Percentiles rank a stretch among this genome's conserved stretches.
Evolutionary conservation across 2,888 invertebrate species (phyloP).

Genomic region (Marasmarcha lunaedactyla): DNA sequence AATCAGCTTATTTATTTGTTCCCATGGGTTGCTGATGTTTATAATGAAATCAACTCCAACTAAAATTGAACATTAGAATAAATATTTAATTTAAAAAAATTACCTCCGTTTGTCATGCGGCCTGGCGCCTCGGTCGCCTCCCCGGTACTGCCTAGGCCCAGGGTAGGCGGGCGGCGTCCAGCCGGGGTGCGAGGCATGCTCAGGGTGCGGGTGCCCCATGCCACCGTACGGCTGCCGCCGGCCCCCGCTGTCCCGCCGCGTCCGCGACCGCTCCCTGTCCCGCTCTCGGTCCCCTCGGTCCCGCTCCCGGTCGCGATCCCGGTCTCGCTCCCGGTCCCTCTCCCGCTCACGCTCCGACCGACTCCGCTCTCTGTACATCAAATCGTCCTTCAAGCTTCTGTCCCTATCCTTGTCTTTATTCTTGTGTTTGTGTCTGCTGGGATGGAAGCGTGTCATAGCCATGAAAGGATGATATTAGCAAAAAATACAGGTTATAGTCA

Average conservation of each 20-base stretch:
- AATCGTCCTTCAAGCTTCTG: conserved; percentile 60
- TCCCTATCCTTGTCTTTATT: conserved; percentile 62
- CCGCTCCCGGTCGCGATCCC: conserved; percentile 54
- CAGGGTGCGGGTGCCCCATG: conserved; percentile 32
- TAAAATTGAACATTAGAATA: not conserved
- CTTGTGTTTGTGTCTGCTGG: conserved; percentile 63
- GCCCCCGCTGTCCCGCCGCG: conserved; percentile 54
- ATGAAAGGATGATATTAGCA: not conserved
- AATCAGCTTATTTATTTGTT: too few species aligned
- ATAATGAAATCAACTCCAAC: too few species aligned
- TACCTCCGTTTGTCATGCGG: conserved; percentile 76
- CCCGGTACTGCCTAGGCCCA: conserved; percentile 52
- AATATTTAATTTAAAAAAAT: conserved; percentile 2
- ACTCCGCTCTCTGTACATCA: conserved; percentile 63
- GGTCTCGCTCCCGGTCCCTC: conserved; percentile 68
- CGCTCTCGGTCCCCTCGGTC: conserved; percentile 70
- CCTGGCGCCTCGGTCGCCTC: conserved; percentile 58
- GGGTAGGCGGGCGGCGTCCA: conserved; percentile 58
- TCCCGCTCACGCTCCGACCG: conserved; percentile 62
- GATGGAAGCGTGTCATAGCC: conserved; percentile 57
- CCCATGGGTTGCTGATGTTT: too few species aligned
- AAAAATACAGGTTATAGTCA: not conserved
- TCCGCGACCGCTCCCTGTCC: conserved; percentile 56
- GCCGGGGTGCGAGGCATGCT: conserved; percentile 22
- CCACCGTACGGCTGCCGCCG: conserved; percentile 26